Evolutionary conservation across 2,113 vertebrate genomes (phyloP).

Genomic region (Sinosuthora webbiana): DNA sequence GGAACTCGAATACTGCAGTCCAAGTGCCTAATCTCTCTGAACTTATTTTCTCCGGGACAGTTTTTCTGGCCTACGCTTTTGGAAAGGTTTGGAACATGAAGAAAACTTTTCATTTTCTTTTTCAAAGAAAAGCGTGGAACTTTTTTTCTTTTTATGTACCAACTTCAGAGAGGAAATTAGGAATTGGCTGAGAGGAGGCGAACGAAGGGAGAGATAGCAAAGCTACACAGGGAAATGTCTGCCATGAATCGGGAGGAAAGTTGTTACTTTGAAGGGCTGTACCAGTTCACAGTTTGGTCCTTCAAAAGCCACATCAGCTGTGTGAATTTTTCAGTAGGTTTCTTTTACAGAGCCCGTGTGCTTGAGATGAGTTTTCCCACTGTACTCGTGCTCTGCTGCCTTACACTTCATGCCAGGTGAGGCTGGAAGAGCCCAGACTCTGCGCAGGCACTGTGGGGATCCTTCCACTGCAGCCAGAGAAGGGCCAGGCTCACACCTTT

Average conservation of each 20-base stretch:
- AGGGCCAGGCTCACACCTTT: not conserved
- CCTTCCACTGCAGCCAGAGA: not conserved
- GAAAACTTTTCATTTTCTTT: not conserved
- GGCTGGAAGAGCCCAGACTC: not conserved
- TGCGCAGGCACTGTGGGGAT: not conserved
- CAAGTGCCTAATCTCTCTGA: not conserved
- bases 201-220: not conserved
- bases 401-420: not conserved
- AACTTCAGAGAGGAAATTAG: not conserved
- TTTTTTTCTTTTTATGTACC: not conserved
- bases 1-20: not conserved
- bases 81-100: not conserved
- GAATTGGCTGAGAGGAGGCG: not conserved
- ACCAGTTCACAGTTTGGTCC: not conserved
- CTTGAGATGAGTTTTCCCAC: not conserved
- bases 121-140: not conserved
- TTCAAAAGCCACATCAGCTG: not conserved
- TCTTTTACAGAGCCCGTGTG: not conserved
- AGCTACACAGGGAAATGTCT: not conserved
- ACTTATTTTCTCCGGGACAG: not conserved
- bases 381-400: not conserved
- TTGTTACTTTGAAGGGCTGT: not conserved
- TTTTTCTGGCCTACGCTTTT: not conserved
- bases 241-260: not conserved
- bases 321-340: not conserved